Evolutionary conservation across 2,888 invertebrate species (phyloP), one percentile per base, ranked within the genome.

Genomic region (Dryomyza anilis): DNA sequence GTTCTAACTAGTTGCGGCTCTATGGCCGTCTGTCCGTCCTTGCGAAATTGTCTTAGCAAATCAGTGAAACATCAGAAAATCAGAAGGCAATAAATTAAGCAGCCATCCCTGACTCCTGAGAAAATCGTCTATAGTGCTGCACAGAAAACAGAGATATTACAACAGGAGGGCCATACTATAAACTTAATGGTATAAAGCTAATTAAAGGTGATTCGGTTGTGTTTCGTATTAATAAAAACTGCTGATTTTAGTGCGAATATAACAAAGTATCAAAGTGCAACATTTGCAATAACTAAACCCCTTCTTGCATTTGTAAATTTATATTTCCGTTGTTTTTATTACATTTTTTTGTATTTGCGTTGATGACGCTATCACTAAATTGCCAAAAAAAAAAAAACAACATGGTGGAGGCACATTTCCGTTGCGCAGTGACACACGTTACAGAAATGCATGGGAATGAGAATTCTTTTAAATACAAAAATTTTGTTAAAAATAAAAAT

Each of bases 81-180:
- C 72, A 74, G 73, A 71, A 69, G 74, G 76, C 75, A 71, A 76
- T 76, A 76, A 76, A 76, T 76, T 76, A 76, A 73, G n/a, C n/a
- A n/a, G n/a, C n/a, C n/a, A n/a, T n/a, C n/a, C n/a, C n/a, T n/a
- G n/a, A n/a, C n/a, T n/a, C n/a, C n/a, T n/a, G n/a, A n/a, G n/a
- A n/a, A n/a, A n/a, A n/a, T n/a, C n/a, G n/a, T n/a, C n/a, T n/a
- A n/a, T n/a, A n/a, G n/a, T n/a, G n/a, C n/a, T n/a, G n/a, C n/a
- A n/a, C n/a, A n/a, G n/a, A n/a, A n/a, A n/a, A n/a, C n/a, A n/a
- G n/a, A n/a, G n/a, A n/a, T n/a, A n/a, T n/a, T n/a, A n/a, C n/a
- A n/a, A n/a, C n/a, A n/a, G n/a, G n/a, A n/a, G n/a, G n/a, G n/a
- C n/a, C n/a, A n/a, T n/a, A n/a, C n/a, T n/a, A n/a, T n/a, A n/a